Base-by-base conservation (phyloP, 2,797 vertebrate genomes). In the Leptodactylus fallax region DNA sequence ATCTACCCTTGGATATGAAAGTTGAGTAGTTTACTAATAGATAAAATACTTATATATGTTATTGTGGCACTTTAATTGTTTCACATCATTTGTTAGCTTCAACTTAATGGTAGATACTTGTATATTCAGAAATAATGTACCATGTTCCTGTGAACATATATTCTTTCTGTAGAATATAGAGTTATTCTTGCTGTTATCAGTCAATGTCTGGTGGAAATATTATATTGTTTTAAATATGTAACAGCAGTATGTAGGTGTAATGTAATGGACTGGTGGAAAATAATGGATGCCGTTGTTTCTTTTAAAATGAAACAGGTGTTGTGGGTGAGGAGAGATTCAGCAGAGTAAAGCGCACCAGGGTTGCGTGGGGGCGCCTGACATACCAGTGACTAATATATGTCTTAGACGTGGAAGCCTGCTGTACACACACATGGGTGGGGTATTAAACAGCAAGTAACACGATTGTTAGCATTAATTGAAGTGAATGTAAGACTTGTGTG, bases 221-320 rank as follows among this genome's bases (percentile, higher is more conserved):
- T n/a, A 80, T 80, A 80, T 47, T 81, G 79, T 81, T 14, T n/a
- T 8, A 81, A 81, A 81, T 81, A 36, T 63, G 79, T 81, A 81
- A 65, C 81, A 83, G 81, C 49, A 83, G 81, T 67, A 71, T 36
- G 25, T 55, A 69, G 81, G 61, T 83, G 81, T 67, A 71, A 71
- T 53, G 63, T 19, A 71, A 53, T 25, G 25, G 21, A 6, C 47
- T 55, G 65, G n/a, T 25, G 23, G 51, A 55, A 83, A 83, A 71
- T 83, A 55, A 71, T 83, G 65, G 49, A 83, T 55, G 65, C 63
- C 67, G 81, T 83, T 71, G 63, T 53, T 69, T n/a, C 10, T 55
- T 49, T 83, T 71, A 83, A 83, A 55, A 71, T 55, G 10, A 83
- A 83, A 83, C 81, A 83, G 81, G 81, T 71, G 81, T 56, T 83